A percentile compares a stretch with the other conserved stretches of the same genome.
Conservation (phyloP, 2,888 invertebrate genomes). For the Yponomeuta cagnagella region DNA sequence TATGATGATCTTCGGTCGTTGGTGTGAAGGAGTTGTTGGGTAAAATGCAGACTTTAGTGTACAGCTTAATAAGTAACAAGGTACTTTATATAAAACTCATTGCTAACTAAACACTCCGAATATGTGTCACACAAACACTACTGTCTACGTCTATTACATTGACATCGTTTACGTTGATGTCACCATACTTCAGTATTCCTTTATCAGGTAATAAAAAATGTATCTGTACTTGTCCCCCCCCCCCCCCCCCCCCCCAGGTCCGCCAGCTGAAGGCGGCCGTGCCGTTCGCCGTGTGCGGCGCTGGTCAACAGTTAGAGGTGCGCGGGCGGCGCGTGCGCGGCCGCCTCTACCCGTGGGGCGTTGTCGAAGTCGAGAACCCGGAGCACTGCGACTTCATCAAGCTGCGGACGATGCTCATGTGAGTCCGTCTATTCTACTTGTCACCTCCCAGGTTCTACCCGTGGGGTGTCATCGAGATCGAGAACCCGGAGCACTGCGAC, state of each 20-base stretch:
- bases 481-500: constrained; percentile 98
- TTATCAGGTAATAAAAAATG: too few species aligned
- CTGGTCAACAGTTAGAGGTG: constrained; percentile 95
- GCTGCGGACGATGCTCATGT: constrained; percentile 96
- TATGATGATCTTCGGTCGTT: too few species aligned
- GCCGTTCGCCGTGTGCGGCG: constrained; percentile 98
- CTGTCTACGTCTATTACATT: too few species aligned
- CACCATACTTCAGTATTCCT: too few species aligned
- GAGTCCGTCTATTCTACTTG: constrained; percentile 32
- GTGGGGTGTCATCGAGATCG: constrained; percentile 99
- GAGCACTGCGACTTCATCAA: constrained; percentile 99
- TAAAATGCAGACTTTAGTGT: too few species aligned
- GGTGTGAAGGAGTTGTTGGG: too few species aligned
- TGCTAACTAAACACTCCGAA: too few species aligned
- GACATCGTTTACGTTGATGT: too few species aligned
- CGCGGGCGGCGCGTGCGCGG: constrained; percentile 95
- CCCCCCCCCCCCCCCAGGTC: constrained; percentile 63
- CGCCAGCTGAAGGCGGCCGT: constrained; percentile 94
- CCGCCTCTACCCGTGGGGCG: constrained; percentile 97
- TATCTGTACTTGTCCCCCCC: too few species aligned
- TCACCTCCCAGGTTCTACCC: constrained; percentile 80
- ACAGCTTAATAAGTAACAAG: too few species aligned
- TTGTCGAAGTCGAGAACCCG: constrained; percentile 98
- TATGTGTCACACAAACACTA: too few species aligned
- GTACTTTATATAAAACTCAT: too few species aligned